Evolutionary conservation across 92 coral and sea anemone genomes (phyloP).

Genomic region (Phenganax marumi): DNA sequence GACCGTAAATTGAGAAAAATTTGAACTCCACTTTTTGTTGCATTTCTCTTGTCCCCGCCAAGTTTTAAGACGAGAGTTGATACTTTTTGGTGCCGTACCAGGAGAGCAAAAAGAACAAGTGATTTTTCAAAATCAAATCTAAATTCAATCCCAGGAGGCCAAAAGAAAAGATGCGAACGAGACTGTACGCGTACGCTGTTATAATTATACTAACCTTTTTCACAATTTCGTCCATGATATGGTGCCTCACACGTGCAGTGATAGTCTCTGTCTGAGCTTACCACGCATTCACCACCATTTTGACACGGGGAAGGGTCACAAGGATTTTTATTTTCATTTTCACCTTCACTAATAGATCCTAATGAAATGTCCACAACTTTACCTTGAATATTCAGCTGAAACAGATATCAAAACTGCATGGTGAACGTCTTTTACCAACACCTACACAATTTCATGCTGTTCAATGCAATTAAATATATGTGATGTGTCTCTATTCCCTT

Average conservation of each 20-base stretch:
- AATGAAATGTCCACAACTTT: constrained; percentile 39
- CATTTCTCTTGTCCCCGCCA: too few relatives aligned
- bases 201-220: constrained; percentile 31
- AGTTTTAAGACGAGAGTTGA: too few relatives aligned
- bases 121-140: too few relatives aligned
- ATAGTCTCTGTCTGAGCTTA: constrained; percentile 25
- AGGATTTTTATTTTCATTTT: constrained; percentile 46
- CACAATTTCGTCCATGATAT: constrained; percentile 36
- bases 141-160: not conserved
- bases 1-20: too few relatives aligned
- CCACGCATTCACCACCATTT: constrained; percentile 50
- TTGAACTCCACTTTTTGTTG: too few relatives aligned
- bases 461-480: too few relatives aligned
- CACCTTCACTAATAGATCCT: constrained; percentile 41
- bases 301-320: constrained; percentile 40
- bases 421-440: too few relatives aligned
- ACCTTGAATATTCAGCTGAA: constrained; percentile 41
- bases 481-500: too few relatives aligned
- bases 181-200: not conserved
- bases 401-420: not conserved
- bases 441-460: too few relatives aligned
- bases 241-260: constrained; percentile 37
- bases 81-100: not conserved
- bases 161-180: not conserved
- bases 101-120: not conserved